A percentile compares a stretch with the other conserved stretches of the same genome.
Conservation (phyloP, 2,888 invertebrate species). For the Trissolcus brochymenae region DNA sequence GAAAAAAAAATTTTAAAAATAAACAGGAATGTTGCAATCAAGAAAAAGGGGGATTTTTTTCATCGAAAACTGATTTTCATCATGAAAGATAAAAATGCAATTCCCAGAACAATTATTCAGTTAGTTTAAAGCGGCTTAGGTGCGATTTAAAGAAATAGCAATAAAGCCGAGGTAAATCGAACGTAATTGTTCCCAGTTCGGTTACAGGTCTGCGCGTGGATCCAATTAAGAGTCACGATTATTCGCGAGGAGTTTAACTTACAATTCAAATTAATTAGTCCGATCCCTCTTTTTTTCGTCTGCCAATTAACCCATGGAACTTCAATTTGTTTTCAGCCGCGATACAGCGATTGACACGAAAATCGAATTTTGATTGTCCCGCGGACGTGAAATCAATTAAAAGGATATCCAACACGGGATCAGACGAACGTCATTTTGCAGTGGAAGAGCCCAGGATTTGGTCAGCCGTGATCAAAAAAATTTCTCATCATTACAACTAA, state of each 20-base stretch:
- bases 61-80: too few relatives aligned
- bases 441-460: background rate
- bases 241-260: slow-evolving; percentile 15
- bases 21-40: too few relatives aligned
- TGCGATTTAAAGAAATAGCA: slow-evolving; percentile 11
- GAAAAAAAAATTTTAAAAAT: too few relatives aligned
- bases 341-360: slow-evolving; percentile 32
- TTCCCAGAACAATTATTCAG: slow-evolving; percentile 9
- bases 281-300: background rate
- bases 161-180: slow-evolving; percentile 17
- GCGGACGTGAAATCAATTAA: slow-evolving; percentile 36
- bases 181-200: slow-evolving; percentile 20
- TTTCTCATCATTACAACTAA: background rate
- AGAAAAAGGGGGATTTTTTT: too few relatives aligned
- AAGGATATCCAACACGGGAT: slow-evolving; percentile 11
- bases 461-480: background rate
- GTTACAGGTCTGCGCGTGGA: slow-evolving; percentile 12
- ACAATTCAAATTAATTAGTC: slow-evolving; percentile 18
- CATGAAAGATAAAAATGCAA: slow-evolving; percentile 2
- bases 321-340: slow-evolving; percentile 39
- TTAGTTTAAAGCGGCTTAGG: slow-evolving; percentile 25
- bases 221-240: slow-evolving; percentile 16
- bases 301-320: slow-evolving; percentile 30
- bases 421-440: slow-evolving; percentile 15
- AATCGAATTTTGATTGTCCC: slow-evolving; percentile 40